A percentile compares a stretch with the other conserved stretches of the same genome.
Conservation (phyloP, 2,113 vertebrate genomes). For the Zosterops pallidus region DNA sequence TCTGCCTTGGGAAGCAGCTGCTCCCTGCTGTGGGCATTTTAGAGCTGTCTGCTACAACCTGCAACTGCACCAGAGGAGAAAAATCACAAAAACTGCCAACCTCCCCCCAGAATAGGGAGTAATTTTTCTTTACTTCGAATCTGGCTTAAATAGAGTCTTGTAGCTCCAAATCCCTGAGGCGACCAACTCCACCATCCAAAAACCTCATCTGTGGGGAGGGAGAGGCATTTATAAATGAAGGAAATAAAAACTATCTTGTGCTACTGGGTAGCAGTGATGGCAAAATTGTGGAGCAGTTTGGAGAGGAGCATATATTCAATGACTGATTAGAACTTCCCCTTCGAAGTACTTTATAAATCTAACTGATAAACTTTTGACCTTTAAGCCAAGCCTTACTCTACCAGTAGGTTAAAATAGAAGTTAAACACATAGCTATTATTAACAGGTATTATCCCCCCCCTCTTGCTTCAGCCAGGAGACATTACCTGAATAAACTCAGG, state of each 20-base stretch:
- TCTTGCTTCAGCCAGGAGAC: not conserved
- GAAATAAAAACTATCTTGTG: not conserved
- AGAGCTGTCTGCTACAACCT: not conserved
- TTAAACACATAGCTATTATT: not conserved
- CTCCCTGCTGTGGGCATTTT: not conserved
- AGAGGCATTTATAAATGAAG: not conserved
- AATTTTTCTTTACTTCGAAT: not conserved
- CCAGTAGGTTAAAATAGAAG: not conserved
- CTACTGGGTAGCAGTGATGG: not conserved
- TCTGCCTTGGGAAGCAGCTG: not conserved
- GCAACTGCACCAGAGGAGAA: not conserved
- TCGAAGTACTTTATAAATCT: not conserved
- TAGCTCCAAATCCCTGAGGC: not conserved
- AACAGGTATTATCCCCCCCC: not conserved
- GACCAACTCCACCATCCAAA: not conserved
- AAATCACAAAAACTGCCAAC: not conserved
- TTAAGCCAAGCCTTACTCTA: not conserved
- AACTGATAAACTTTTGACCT: not conserved
- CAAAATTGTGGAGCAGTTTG: not conserved
- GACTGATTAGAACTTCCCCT: not conserved
- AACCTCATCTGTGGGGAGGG: not conserved
- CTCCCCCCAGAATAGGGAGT: not conserved
- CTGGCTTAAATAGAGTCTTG: not conserved
- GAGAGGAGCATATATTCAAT: not conserved
- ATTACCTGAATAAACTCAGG: not conserved